A percentile compares a stretch with the other conserved stretches of the same genome.
phyloP scores from a whole-genome alignment of 2,888 invertebrate genomes.

The Prosapia bicincta region DNA sequence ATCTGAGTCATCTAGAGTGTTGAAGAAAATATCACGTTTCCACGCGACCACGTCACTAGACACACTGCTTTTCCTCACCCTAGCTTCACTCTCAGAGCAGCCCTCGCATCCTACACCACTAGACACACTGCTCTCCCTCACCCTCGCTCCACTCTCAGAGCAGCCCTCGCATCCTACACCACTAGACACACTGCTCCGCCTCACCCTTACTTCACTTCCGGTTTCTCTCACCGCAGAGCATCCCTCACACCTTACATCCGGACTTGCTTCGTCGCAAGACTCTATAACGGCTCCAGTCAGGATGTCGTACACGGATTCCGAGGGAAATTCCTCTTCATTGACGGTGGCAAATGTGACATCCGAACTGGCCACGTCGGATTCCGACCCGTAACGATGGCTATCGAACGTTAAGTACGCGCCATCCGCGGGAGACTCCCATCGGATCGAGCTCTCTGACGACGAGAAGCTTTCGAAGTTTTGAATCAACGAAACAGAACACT shows the following conservation, averaged over 20 bases:
- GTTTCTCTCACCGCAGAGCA: too few relatives aligned
- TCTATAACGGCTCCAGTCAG: background rate
- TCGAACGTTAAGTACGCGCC: background rate
- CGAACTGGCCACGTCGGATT: background rate
- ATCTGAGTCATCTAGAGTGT: conserved; percentile 40
- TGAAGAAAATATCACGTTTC: conserved; percentile 41
- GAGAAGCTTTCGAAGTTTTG: background rate
- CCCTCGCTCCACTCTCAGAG: background rate
- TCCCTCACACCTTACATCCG: too few relatives aligned
- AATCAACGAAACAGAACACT: background rate
- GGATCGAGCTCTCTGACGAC: background rate
- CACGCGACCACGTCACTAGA: conserved; percentile 44
- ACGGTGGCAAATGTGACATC: background rate
- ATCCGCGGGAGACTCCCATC: background rate
- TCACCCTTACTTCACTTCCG: too few relatives aligned
- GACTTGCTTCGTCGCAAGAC: background rate
- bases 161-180: too few relatives aligned
- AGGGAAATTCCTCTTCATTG: background rate
- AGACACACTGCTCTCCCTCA: background rate
- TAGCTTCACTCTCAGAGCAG: background rate
- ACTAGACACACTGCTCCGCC: too few relatives aligned
- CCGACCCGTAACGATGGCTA: background rate
- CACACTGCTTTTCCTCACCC: conserved; percentile 40
- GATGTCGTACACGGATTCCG: background rate
- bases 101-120: background rate